Conservation (phyloP, 1,140 invertebrate genomes). For the Thalassaphorura encarpata region DNA sequence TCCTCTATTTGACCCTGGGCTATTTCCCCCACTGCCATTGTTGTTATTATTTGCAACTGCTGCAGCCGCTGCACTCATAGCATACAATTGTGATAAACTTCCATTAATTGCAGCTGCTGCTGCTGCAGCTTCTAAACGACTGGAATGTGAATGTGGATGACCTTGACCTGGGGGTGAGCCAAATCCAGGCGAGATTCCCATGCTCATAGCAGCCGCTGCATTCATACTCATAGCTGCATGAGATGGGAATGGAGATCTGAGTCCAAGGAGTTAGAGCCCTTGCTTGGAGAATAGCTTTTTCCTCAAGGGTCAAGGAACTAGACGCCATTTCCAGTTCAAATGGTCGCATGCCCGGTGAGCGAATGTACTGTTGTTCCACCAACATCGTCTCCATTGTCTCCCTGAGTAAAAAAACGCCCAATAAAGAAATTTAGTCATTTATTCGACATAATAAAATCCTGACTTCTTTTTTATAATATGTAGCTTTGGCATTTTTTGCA, state of each 20-base stretch:
- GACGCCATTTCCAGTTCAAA: conserved; percentile 61
- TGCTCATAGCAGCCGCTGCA: conserved; percentile 12
- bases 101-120: conserved; percentile 32
- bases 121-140: conserved; percentile 26
- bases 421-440: conserved; percentile 5
- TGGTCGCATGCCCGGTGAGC: conserved; percentile 54
- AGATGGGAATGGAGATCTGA: conserved; percentile 28
- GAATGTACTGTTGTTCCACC: conserved; percentile 61
- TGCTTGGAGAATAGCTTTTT: conserved; percentile 53
- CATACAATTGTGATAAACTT: conserved; percentile 33
- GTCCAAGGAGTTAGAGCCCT: conserved; percentile 32
- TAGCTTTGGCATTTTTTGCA: too few relatives aligned
- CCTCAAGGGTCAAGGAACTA: conserved; percentile 59
- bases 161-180: conserved; percentile 16
- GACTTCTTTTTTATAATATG: too few relatives aligned
- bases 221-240: conserved; percentile 24
- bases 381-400: conserved; percentile 74
- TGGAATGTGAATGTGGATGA: conserved; percentile 18
- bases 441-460: too few relatives aligned
- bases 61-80: conserved; percentile 31
- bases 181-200: conserved; percentile 12
- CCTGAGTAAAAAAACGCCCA: conserved; percentile 48
- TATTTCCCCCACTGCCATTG: conserved; percentile 11
- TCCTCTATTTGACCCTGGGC: not conserved
- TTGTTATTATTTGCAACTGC: conserved; percentile 5